Conservation (phyloP, 2,888 invertebrate species). For the Lamellibrachia columna region DNA sequence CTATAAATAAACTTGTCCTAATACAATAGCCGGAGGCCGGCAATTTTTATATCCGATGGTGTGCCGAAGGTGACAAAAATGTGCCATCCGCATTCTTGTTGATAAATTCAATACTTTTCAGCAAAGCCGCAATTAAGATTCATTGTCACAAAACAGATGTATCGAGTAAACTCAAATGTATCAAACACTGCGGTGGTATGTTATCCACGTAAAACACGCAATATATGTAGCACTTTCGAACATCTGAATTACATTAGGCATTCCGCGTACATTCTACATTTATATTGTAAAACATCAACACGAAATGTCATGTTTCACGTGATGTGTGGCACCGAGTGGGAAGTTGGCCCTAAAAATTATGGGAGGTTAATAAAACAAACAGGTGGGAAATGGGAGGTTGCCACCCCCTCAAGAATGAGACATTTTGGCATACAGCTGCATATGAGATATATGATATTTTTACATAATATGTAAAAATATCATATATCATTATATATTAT, state of each 20-base stretch:
- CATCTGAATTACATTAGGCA: not conserved
- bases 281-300: not conserved
- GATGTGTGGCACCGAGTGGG: not conserved
- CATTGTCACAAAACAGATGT: not conserved
- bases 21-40: not conserved
- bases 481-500: too few relatives aligned
- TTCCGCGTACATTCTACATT: not conserved
- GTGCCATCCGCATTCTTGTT: not conserved
- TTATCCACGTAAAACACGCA: not conserved
- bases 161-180: not conserved
- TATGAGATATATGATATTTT: too few relatives aligned
- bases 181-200: not conserved
- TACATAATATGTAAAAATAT: too few relatives aligned
- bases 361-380: too few relatives aligned
- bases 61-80: slow-evolving; percentile 11
- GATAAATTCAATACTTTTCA: not conserved
- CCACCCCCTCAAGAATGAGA: too few relatives aligned
- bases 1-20: not conserved
- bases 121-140: not conserved
- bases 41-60: not conserved
- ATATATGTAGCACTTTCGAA: not conserved
- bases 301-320: not conserved
- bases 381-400: too few relatives aligned
- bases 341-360: not conserved
- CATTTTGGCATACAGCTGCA: too few relatives aligned